Evolutionary conservation across 2,797 vertebrate species (phyloP).

Genomic region (Aratinga solstitialis): DNA sequence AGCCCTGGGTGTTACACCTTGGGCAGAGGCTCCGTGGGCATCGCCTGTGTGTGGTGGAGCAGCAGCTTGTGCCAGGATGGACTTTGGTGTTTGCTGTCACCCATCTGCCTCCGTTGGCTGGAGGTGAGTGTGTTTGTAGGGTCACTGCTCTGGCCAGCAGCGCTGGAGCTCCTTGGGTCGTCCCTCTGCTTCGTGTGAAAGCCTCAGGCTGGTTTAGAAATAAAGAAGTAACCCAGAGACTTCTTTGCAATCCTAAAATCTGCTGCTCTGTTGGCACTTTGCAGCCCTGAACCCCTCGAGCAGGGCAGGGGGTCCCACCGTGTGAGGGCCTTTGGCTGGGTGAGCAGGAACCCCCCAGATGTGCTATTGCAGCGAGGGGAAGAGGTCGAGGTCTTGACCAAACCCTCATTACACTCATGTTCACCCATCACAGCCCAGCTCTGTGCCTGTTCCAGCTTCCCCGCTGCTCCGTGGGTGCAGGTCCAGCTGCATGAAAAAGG

Average conservation of each 20-base stretch:
- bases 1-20: accelerated
- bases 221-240: background rate
- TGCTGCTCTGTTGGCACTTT: background rate
- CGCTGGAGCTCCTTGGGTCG: background rate
- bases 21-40: background rate
- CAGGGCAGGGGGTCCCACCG: background rate
- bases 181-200: background rate
- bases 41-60: accelerated
- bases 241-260: background rate
- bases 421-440: accelerated
- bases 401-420: background rate
- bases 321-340: accelerated
- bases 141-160: background rate
- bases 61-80: background rate
- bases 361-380: accelerated
- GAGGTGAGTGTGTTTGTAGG: background rate
- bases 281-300: accelerated
- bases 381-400: accelerated
- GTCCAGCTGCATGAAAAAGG: conserved; percentile 18
- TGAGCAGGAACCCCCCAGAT: accelerated
- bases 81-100: background rate
- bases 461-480: background rate
- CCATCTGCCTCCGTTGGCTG: accelerated
- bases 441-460: background rate
- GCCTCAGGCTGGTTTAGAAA: background rate